Percentiles rank a stretch among this genome's conserved stretches.
Conservation (phyloP, 1,140 invertebrate genomes). For the Anastrepha ludens region DNA sequence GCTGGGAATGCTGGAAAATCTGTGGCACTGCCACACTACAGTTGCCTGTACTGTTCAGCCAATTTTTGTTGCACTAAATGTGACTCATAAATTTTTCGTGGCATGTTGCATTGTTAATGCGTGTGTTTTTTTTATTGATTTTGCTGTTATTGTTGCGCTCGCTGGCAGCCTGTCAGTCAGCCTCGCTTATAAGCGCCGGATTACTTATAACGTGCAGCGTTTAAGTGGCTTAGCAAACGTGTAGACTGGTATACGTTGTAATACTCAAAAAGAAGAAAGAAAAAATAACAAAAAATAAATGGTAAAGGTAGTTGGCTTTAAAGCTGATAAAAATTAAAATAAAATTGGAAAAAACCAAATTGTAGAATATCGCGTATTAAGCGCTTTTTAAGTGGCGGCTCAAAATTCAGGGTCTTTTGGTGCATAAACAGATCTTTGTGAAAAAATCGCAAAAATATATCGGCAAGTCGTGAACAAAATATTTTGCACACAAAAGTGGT, state of each 20-base stretch:
- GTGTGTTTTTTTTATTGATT: background rate
- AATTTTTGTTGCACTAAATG: slow-evolving; percentile 51
- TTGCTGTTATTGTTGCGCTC: background rate
- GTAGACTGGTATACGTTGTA: background rate
- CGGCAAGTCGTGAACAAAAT: background rate
- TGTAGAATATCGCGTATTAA: background rate
- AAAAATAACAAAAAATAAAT: too few species aligned
- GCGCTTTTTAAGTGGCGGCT: slow-evolving; percentile 21
- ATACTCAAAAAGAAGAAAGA: background rate
- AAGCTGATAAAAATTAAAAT: too few species aligned
- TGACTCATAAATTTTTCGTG: slow-evolving; percentile 38
- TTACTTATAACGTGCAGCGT: slow-evolving; percentile 11
- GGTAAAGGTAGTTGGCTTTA: too few species aligned
- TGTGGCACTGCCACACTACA: slow-evolving; percentile 26
- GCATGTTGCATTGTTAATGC: background rate
- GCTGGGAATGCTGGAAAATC: slow-evolving; percentile 34
- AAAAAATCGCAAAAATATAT: background rate
- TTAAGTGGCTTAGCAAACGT: slow-evolving; percentile 25
- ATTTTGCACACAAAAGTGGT: background rate
- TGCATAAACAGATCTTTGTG: background rate
- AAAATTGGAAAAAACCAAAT: too few species aligned
- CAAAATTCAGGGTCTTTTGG: slow-evolving; percentile 26
- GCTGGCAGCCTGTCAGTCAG: background rate
- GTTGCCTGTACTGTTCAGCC: background rate
- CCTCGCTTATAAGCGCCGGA: background rate